Percentiles rank a stretch among this genome's conserved stretches.
Conservation (phyloP, 2,888 invertebrate species). For the Argyra leucocephala region DNA sequence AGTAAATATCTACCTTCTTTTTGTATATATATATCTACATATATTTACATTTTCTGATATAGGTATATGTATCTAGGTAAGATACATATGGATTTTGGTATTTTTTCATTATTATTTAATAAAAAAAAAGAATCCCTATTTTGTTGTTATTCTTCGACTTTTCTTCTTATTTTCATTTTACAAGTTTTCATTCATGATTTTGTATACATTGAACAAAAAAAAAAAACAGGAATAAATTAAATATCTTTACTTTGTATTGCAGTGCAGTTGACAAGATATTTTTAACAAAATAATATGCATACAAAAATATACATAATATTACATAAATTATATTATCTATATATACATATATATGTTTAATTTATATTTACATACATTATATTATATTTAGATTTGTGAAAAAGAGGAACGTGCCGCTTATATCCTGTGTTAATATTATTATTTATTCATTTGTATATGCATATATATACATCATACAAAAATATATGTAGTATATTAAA, state of each 20-base stretch:
- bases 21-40: not conserved
- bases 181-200: constrained; percentile 1
- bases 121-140: not conserved
- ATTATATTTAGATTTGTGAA: not conserved
- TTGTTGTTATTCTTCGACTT: not conserved
- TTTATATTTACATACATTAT: too few species aligned
- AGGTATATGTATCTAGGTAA: not conserved
- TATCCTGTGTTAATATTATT: constrained; percentile 6
- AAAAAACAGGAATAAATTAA: too few species aligned
- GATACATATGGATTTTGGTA: too few species aligned
- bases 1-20: not conserved
- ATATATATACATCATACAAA: too few species aligned
- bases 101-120: not conserved
- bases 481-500: too few species aligned
- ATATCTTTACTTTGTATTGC: too few species aligned
- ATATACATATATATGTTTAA: too few species aligned
- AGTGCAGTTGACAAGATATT: too few species aligned
- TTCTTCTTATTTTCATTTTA: not conserved
- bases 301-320: too few species aligned
- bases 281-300: too few species aligned
- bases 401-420: not conserved
- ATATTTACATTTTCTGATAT: not conserved
- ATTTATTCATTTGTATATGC: too few species aligned
- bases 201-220: not conserved
- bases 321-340: too few species aligned